These are phyloP conservation scores for Chromobotia macracanthus DNA, from an alignment of 2,797 vertebrate genomes.

Conservation along the genomic window DNA sequence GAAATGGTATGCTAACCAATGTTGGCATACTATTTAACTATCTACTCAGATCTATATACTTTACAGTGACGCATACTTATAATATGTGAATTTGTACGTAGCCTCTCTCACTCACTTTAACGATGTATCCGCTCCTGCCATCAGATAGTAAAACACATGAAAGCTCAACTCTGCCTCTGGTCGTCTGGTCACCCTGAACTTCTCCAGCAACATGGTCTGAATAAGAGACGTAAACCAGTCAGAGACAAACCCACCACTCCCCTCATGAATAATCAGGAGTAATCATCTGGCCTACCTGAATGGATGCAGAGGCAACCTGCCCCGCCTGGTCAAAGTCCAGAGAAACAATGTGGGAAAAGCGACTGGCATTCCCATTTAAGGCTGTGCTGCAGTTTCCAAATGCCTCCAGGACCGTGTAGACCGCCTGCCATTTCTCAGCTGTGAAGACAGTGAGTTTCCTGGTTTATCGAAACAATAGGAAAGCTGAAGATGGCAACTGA, in stretches of 20 bases:
- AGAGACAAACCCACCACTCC: neutral
- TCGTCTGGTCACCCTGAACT: slow-evolving; percentile 85
- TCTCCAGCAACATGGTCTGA: slow-evolving; percentile 96
- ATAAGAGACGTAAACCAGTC: slow-evolving; percentile 1
- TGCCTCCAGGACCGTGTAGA: slow-evolving; percentile 91
- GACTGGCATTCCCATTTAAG: slow-evolving; percentile 91
- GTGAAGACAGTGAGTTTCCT: slow-evolving; percentile 29
- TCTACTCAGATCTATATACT: no score
- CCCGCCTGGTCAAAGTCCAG: slow-evolving; percentile 97
- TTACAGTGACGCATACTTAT: no score
- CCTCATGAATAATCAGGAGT: neutral
- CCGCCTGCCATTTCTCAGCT: slow-evolving; percentile 98
- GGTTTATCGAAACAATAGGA: neutral
- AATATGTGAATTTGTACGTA: no score
- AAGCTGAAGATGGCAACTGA: neutral
- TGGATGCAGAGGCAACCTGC: slow-evolving; percentile 91
- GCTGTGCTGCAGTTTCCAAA: slow-evolving; percentile 91
- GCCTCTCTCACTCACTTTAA: slow-evolving; percentile 77
- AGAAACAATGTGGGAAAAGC: slow-evolving; percentile 95
- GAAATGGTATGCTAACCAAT: no score
- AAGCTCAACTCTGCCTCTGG: slow-evolving; percentile 88
- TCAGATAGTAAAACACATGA: slow-evolving; percentile 95
- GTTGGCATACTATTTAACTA: no score
- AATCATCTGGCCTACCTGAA: slow-evolving; percentile 82
- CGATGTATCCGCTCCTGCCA: slow-evolving; percentile 87